Percentiles rank a stretch among this genome's conserved stretches.
Conservation (phyloP, 2,113 vertebrate genomes). For the Hiodon alosoides region DNA sequence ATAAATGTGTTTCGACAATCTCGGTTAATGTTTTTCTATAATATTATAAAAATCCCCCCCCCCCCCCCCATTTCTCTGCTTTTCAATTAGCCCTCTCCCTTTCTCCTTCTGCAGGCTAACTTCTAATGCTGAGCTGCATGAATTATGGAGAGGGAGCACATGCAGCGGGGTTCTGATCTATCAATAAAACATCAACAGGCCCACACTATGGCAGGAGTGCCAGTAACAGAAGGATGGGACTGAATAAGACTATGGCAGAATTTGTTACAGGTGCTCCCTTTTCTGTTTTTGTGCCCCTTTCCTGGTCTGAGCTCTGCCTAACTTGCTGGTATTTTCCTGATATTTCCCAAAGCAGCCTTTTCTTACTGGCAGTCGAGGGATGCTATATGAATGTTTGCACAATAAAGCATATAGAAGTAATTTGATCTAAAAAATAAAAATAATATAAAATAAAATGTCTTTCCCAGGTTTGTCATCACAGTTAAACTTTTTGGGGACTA, state of each 20-base stretch:
- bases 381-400: too few relatives aligned
- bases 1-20: neutral
- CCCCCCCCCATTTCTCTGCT: conserved; percentile 16
- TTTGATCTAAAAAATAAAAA: too few relatives aligned
- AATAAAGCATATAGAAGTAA: too few relatives aligned
- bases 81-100: conserved; percentile 16
- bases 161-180: conserved; percentile 58
- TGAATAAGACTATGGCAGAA: too few relatives aligned
- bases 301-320: too few relatives aligned
- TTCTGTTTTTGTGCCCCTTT: too few relatives aligned
- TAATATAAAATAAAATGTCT: too few relatives aligned
- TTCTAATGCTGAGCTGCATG: conserved; percentile 60
- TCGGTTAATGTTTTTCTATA: neutral
- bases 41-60: conserved; percentile 12
- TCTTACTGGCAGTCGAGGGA: too few relatives aligned
- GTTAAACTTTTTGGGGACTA: neutral
- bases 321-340: too few relatives aligned
- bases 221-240: conserved; percentile 29
- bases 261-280: too few relatives aligned
- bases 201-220: conserved; percentile 44
- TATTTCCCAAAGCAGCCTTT: too few relatives aligned
- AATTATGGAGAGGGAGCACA: conserved; percentile 65
- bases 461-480: too few relatives aligned
- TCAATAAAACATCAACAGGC: conserved; percentile 64
- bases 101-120: conserved; percentile 40